Conservation (phyloP, 2,888 invertebrate species). For the Parnassius glacialis region DNA sequence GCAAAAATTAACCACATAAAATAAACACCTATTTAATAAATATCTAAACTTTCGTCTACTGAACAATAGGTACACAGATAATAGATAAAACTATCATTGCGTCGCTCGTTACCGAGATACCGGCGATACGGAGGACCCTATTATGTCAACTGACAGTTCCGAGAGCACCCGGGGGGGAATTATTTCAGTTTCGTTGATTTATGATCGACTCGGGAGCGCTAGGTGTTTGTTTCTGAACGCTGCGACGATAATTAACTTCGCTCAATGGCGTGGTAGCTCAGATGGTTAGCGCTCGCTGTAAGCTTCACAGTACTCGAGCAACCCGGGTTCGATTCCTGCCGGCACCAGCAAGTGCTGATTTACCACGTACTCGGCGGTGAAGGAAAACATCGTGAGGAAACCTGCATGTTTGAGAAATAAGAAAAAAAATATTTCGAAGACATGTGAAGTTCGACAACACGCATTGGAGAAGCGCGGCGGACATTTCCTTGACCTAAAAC, state of each 20-base stretch:
- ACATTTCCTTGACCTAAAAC: no score
- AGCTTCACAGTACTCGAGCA: no score
- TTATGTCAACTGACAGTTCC: constrained; percentile 62
- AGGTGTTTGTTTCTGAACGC: constrained; percentile 47
- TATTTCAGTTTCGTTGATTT: constrained; percentile 71
- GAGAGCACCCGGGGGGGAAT: constrained; percentile 54
- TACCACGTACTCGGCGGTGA: no score
- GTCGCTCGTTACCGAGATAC: constrained; percentile 40
- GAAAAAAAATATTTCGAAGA: no score
- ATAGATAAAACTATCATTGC: constrained; percentile 35
- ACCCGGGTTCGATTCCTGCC: no score
- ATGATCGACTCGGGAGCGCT: constrained; percentile 52
- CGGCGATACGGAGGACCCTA: constrained; percentile 51
- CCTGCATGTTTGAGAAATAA: no score
- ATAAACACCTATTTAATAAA: not conserved
- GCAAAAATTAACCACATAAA: no score
- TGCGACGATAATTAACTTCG: constrained; percentile 43
- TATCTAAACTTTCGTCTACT: constrained; percentile 14
- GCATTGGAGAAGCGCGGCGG: no score
- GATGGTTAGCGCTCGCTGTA: no score
- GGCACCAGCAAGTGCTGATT: no score
- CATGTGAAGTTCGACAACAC: no score
- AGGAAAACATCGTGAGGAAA: no score
- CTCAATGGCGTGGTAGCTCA: constrained; percentile 3
- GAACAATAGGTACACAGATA: constrained; percentile 33